Evolutionary conservation across 2,113 vertebrate species (phyloP).

Genomic region (Istiophorus platypterus): DNA sequence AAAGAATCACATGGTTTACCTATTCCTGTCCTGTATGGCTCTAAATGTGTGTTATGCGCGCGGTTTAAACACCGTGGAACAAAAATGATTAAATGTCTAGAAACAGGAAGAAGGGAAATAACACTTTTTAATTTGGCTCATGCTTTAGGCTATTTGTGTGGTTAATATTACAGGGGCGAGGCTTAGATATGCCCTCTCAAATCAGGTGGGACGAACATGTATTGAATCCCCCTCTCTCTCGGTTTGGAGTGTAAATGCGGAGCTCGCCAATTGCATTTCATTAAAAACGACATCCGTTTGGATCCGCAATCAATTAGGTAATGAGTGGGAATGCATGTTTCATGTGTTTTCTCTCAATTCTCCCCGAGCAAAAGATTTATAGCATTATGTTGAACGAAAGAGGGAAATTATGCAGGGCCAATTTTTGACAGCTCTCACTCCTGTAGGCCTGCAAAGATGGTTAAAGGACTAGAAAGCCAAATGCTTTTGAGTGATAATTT

Average conservation of each 20-base stretch:
- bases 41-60: constrained; percentile 3
- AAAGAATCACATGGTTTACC: constrained; percentile 7
- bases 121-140: constrained; percentile 77
- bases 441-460: constrained; percentile 15
- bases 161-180: constrained; percentile 75
- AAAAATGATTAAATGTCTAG: constrained; percentile 77
- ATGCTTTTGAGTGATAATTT: background rate
- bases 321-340: constrained; percentile 76
- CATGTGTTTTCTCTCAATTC: constrained; percentile 51
- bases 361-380: constrained; percentile 69
- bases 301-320: constrained; percentile 76
- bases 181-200: constrained; percentile 71
- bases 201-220: constrained; percentile 75
- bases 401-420: constrained; percentile 21
- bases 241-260: constrained; percentile 55
- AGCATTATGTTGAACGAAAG: constrained; percentile 33
- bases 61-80: constrained; percentile 44
- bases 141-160: constrained; percentile 81
- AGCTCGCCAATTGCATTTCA: constrained; percentile 77
- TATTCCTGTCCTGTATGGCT: background rate
- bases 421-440: constrained; percentile 44
- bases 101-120: constrained; percentile 74
- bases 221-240: constrained; percentile 64
- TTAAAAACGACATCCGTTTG: constrained; percentile 66
- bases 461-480: background rate